Evolutionary conservation across 2,113 vertebrate species (phyloP), one percentile per base, ranked within the genome.

Genomic region (Dipodomys ordii): DNA sequence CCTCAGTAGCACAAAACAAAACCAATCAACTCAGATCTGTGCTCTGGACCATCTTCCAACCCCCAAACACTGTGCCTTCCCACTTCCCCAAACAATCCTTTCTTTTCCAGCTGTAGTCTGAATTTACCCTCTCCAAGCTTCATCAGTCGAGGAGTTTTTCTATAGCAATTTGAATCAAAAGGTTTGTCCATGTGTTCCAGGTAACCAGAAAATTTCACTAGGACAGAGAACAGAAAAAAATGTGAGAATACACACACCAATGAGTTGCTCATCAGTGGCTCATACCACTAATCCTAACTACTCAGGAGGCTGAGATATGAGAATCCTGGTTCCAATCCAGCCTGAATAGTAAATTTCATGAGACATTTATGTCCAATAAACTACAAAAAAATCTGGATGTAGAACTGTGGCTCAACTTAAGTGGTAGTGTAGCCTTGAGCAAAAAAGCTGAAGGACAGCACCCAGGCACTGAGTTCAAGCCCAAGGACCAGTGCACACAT

Each of bases 161-260:
- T 39, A 85, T 96, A 88, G 64, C 72, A 96, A 6, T 98, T 99
- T 10, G 98, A 98, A 91, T 99, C 99, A 94, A 99, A 99, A 46
- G 99, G 99, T 30, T 96, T 93, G 71, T 98, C 98, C 3, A 97
- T 97, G 79, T 99, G 98, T 79, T 99, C 99, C 97, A 99, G 96
- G 62, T 99, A 99, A 0, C 98, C 99, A 0, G 99, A 99, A 94
- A 98, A 99, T 95, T 98, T 98, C 92, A 99, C 99, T 99, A 97
- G 20, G 53, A 30, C 15, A 79, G 65, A 92, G 7, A 28, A 60
- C n/a, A 82, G 7, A 64, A 6, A 49, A 2, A 0, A 62, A 7
- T 4, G n/a, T 64, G 27, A 88, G 35, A 9, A 32, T 76, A 23
- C 6, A 13, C 6, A 62, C 53, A 67, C 10, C n/a, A 30, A 57